Conservation (phyloP, 2,888 invertebrate species). For the Amphiduros pacificus region DNA sequence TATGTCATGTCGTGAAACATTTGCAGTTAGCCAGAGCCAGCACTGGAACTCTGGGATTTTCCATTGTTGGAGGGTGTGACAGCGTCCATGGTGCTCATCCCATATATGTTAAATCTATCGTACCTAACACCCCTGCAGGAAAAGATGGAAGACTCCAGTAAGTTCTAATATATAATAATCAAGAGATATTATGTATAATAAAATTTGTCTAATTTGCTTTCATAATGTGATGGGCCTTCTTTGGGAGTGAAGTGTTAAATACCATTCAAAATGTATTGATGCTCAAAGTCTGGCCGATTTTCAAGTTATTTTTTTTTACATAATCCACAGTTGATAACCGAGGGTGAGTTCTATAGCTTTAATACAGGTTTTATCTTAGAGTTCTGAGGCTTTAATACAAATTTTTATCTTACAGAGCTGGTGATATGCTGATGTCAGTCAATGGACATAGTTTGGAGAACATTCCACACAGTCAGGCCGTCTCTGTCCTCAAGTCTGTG, state of each 20-base stretch:
- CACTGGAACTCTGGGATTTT: slow-evolving; percentile 61
- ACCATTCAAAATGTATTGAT: background rate
- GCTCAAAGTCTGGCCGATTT: no score
- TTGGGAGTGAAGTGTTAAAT: background rate
- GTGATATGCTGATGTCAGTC: slow-evolving; percentile 61
- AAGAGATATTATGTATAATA: background rate
- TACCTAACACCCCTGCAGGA: slow-evolving; percentile 60
- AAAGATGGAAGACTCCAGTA: slow-evolving; percentile 53
- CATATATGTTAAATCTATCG: slow-evolving; percentile 62
- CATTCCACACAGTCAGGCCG: slow-evolving; percentile 59
- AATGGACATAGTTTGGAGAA: slow-evolving; percentile 59
- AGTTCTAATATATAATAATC: background rate
- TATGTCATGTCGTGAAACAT: slow-evolving; percentile 58
- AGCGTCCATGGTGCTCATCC: slow-evolving; percentile 59
- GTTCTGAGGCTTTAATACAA: no score
- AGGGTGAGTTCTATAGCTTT: no score
- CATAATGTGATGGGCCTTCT: background rate
- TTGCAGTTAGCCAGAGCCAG: slow-evolving; percentile 57
- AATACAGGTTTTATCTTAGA: no score
- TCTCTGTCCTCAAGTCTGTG: slow-evolving; percentile 58
- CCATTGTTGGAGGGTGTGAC: slow-evolving; percentile 62
- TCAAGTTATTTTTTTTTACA: no score
- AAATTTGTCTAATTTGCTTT: background rate
- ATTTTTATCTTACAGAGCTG: slow-evolving; percentile 56
- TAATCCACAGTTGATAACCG: no score